Percentiles rank a stretch among this genome's conserved stretches.
These are phyloP conservation scores for Neogale vison DNA, from an alignment of 2,113 vertebrate genomes.

Conservation along the genomic window DNA sequence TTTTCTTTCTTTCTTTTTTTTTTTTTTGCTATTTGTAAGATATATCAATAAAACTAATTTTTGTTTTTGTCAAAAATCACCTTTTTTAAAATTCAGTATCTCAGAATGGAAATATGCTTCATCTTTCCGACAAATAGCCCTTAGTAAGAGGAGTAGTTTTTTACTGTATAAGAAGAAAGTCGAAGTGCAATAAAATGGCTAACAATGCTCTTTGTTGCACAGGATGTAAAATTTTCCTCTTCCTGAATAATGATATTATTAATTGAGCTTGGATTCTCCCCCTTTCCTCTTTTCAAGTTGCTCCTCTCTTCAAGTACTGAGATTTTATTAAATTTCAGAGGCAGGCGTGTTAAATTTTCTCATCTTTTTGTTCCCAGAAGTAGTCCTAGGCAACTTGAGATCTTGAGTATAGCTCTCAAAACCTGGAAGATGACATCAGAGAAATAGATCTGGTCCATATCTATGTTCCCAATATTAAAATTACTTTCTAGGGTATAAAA, in stretches of 20 bases:
- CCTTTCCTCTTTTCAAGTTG: not conserved
- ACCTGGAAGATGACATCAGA: not conserved
- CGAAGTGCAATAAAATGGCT: not conserved
- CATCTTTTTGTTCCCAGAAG: slow-evolving; percentile 8
- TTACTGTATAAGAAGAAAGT: slow-evolving; percentile 14
- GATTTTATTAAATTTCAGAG: slow-evolving; percentile 45
- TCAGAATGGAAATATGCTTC: not conserved
- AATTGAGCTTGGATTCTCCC: not conserved
- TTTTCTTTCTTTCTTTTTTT: not conserved
- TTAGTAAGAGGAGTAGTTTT: not conserved
- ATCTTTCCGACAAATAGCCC: slow-evolving; percentile 2
- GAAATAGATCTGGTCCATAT: not conserved
- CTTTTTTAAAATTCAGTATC: not conserved
- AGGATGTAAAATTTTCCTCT: slow-evolving; percentile 27
- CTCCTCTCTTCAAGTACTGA: not conserved
- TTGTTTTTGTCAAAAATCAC: not conserved
- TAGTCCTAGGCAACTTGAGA: not conserved
- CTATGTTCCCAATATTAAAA: not conserved
- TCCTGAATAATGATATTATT: not conserved
- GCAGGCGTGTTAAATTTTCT: not conserved
- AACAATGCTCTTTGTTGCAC: not conserved
- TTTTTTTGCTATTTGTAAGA: not conserved
- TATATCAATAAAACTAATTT: not conserved
- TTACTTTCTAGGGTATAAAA: not conserved
- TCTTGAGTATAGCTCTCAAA: not conserved